Evolutionary conservation across 2,888 invertebrate genomes (phyloP).

Genomic region (Agrilus cyanescens): DNA sequence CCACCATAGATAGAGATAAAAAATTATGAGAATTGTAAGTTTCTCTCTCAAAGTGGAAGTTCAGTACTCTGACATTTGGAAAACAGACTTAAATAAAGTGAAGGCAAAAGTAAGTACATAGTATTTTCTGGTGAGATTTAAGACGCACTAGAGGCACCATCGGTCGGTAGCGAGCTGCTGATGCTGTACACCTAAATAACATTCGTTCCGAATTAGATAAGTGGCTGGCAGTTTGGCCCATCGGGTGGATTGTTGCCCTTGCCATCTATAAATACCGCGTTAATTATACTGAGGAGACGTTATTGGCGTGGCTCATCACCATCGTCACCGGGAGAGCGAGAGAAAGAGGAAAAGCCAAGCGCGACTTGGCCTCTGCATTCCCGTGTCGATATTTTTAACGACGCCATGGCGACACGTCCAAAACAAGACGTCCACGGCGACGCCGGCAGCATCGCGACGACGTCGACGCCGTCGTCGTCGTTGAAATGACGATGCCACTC

Average conservation of each 20-base stretch:
- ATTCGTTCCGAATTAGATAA: too few relatives aligned
- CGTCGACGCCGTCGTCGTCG: conserved; percentile 6
- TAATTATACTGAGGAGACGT: conserved; percentile 35
- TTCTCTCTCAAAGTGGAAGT: too few relatives aligned
- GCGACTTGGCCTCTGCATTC: conserved; percentile 23
- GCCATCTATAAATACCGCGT: conserved; percentile 34
- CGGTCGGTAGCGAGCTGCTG: too few relatives aligned
- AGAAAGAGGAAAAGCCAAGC: background rate
- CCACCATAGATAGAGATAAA: too few relatives aligned
- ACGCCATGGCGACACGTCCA: conserved; percentile 18
- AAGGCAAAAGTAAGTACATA: too few relatives aligned
- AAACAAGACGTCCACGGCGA: conserved; percentile 12
- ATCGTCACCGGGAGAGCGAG: conserved; percentile 1
- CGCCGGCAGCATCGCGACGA: conserved; percentile 7
- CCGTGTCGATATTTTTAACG: conserved; percentile 39
- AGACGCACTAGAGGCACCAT: too few relatives aligned
- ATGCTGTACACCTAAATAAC: too few relatives aligned
- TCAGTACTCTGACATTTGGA: too few relatives aligned
- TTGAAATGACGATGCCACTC: background rate
- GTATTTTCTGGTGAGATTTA: too few relatives aligned
- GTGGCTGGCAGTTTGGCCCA: too few relatives aligned
- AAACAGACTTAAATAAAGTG: too few relatives aligned
- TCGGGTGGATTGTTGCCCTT: conserved; percentile 32
- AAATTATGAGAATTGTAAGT: too few relatives aligned
- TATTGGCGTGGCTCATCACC: conserved; percentile 27